These are phyloP conservation scores for Temnothorax longispinosus DNA, from an alignment of 1,140 invertebrate species.

Conservation along the genomic window DNA sequence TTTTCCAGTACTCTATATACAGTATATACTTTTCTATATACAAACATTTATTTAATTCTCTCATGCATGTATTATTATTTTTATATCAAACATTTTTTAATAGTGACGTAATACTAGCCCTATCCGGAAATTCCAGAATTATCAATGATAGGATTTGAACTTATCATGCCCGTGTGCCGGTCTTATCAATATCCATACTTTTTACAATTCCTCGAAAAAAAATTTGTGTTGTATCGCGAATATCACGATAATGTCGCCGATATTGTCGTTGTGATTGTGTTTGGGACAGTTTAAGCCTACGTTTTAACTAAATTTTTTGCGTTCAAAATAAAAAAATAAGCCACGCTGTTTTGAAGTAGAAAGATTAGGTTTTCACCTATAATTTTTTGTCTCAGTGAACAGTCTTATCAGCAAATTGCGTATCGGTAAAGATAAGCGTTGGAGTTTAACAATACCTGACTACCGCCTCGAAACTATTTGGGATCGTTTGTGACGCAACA, in stretches of 20 bases:
- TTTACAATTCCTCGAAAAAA: not conserved
- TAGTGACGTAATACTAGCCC: not conserved
- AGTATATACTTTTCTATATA: not conserved
- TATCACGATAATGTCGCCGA: not conserved
- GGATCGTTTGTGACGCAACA: not conserved
- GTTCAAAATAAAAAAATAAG: not conserved
- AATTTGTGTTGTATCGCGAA: not conserved
- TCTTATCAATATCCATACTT: not conserved
- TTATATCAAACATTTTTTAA: not conserved
- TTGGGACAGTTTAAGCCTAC: not conserved
- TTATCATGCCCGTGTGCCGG: not conserved
- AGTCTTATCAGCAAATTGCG: not conserved
- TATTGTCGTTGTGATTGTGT: not conserved
- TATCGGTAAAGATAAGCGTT: not conserved
- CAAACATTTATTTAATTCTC: not conserved
- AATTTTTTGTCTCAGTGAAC: not conserved
- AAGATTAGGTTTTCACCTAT: not conserved
- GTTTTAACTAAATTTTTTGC: not conserved
- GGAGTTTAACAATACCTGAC: not conserved
- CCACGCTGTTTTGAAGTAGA: not conserved
- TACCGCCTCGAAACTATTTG: not conserved
- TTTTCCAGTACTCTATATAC: not conserved
- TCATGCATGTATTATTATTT: not conserved
- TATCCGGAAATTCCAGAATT: conserved; percentile 28
- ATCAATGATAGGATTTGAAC: not conserved